Base-by-base conservation (phyloP, 2,888 invertebrate genomes). In the Lobophora halterata region DNA sequence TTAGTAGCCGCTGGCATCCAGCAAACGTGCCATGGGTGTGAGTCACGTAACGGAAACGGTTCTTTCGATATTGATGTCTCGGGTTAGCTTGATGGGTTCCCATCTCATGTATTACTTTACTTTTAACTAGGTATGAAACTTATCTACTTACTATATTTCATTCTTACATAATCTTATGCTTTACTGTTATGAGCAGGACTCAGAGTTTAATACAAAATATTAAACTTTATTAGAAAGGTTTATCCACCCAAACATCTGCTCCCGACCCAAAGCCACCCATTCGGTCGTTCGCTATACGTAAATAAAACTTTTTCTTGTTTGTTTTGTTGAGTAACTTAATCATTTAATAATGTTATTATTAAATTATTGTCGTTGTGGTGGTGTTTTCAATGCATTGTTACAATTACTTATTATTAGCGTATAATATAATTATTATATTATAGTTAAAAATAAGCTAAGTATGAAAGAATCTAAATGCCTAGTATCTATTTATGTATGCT, bases 31-130 rank as follows among this genome's bases (percentile, higher is more conserved):
- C 81, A 74, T 65, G 71, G 58, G 69, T 69, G 72, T 85, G 83
- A 86, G 83, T 86, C 85, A 86, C 85, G 85, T 86, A 85, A 80
- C 82, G 83, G 82, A 83, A 81, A 82, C 76, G 69, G 76, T 73
- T 76, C 79, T 78, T 73, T 72, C 68, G 73, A 77, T 79, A 79
- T 78, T 76, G 72, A 78, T 79, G 79, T 61, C 71, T 69, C 21
- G 58, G 53, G 59, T 55, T 52, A 53, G 63, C 68, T 71, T 71
- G 68, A 74, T 74, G 71, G 71, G 73, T 74, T 74, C 71, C 68
- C 69, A 75, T 74, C 69, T 63, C 71, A 70, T 71, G 68, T 71
- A 70, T 71, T 64, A 66, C 65, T 64, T 60, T 56, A 52, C 42
- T 45, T 49, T 42, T 33, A 37, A 38, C 21, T 48, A 46, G 27